Conservation (phyloP, 2,113 vertebrate species). For the Campylorhamphus procurvoides region DNA sequence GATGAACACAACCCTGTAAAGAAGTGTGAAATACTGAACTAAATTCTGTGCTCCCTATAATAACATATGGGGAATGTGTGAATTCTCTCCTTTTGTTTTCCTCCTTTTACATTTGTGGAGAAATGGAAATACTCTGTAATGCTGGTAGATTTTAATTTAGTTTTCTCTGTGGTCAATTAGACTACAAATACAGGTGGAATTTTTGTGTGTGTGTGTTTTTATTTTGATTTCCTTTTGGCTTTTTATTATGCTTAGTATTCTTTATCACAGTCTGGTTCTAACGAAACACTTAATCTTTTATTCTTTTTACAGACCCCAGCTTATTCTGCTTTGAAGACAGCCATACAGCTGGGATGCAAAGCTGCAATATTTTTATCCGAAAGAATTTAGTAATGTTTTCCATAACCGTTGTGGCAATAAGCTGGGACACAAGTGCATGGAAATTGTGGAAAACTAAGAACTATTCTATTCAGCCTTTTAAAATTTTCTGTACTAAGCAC, state of each 20-base stretch:
- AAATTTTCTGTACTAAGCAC: neutral
- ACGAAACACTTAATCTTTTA: neutral
- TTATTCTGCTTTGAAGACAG: slow-evolving; percentile 86
- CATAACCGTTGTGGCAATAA: neutral
- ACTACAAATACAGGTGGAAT: neutral
- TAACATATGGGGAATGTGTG: neutral
- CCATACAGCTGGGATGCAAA: slow-evolving; percentile 91
- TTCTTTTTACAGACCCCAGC: slow-evolving; percentile 83
- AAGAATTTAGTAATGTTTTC: slow-evolving; percentile 77
- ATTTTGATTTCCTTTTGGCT: neutral
- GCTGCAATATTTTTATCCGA: slow-evolving; percentile 90
- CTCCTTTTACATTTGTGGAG: neutral
- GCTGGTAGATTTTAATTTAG: neutral
- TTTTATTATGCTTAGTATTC: neutral
- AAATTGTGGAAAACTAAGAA: neutral
- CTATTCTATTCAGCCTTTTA: neutral
- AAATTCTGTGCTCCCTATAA: neutral
- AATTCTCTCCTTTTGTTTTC: neutral
- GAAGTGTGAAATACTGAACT: neutral
- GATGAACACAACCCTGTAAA: neutral
- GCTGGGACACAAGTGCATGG: neutral
- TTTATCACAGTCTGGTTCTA: neutral
- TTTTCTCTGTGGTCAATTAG: neutral
- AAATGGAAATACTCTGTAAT: neutral
- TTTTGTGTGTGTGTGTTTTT: accelerated